Evolutionary conservation across 2,113 vertebrate genomes (phyloP).

Genomic region (Mixornis gularis): DNA sequence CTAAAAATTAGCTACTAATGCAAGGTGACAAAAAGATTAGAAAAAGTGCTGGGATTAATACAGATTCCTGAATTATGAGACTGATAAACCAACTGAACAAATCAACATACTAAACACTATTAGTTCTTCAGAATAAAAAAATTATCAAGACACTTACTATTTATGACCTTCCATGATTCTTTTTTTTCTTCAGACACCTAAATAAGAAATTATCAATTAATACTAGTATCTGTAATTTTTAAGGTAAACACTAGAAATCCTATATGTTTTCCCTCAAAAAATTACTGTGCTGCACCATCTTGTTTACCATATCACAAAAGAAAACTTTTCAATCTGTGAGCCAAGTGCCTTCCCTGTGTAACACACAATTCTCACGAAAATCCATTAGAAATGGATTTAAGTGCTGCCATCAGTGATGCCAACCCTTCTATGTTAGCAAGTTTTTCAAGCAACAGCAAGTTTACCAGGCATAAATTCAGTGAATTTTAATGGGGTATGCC

Average conservation of each 20-base stretch:
- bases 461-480: background rate
- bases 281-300: background rate
- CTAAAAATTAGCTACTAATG: background rate
- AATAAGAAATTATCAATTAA: constrained; percentile 41
- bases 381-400: background rate
- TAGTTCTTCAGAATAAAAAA: background rate
- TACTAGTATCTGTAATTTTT: background rate
- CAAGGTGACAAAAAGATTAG: background rate
- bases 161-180: constrained; percentile 76
- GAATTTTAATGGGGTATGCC: background rate
- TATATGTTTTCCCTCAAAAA: background rate
- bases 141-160: constrained; percentile 62
- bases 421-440: background rate
- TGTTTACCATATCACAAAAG: background rate
- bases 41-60: background rate
- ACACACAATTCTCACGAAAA: background rate
- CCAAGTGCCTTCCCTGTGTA: background rate
- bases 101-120: background rate
- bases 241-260: background rate
- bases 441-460: background rate
- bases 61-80: background rate
- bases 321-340: background rate
- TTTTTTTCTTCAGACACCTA: constrained; percentile 51
- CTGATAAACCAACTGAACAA: background rate
- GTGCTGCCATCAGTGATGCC: background rate